Evolutionary conservation across 2,797 vertebrate genomes (phyloP).

Genomic region (Tachyglossus aculeatus): DNA sequence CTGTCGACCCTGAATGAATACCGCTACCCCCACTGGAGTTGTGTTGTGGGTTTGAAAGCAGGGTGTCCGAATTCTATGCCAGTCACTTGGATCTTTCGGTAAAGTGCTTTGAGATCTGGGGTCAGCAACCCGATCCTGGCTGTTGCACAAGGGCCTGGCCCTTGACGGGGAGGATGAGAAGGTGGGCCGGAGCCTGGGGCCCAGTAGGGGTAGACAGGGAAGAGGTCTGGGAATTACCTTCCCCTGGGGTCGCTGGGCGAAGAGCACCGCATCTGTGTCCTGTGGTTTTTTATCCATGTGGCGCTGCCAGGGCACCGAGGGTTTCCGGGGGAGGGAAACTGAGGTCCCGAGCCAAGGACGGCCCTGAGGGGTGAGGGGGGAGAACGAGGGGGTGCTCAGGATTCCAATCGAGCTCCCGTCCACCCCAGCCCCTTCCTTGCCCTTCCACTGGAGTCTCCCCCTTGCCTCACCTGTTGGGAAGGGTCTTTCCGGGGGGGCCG

Average conservation of each 20-base stretch:
- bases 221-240: conserved; percentile 52
- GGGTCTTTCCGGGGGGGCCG: no score
- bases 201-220: neutral
- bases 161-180: neutral
- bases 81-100: no score
- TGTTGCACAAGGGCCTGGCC: neutral
- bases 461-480: no score
- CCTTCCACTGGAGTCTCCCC: no score
- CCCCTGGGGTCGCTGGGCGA: conserved; percentile 44
- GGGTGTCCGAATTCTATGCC: no score
- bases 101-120: no score
- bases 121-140: no score
- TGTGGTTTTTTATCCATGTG: conserved; percentile 45
- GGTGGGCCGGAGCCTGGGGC: neutral
- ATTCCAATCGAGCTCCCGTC: no score
- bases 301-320: conserved; percentile 71
- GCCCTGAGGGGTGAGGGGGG: neutral
- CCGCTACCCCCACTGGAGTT: no score
- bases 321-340: conserved; percentile 61
- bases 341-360: conserved; percentile 37
- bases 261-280: conserved; percentile 19
- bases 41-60: no score
- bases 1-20: no score
- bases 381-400: neutral
- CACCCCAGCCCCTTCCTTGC: neutral